A percentile compares a stretch with the other conserved stretches of the same genome.
Evolutionary conservation across 1,140 invertebrate genomes (phyloP).

Genomic region (Atta colombica): DNA sequence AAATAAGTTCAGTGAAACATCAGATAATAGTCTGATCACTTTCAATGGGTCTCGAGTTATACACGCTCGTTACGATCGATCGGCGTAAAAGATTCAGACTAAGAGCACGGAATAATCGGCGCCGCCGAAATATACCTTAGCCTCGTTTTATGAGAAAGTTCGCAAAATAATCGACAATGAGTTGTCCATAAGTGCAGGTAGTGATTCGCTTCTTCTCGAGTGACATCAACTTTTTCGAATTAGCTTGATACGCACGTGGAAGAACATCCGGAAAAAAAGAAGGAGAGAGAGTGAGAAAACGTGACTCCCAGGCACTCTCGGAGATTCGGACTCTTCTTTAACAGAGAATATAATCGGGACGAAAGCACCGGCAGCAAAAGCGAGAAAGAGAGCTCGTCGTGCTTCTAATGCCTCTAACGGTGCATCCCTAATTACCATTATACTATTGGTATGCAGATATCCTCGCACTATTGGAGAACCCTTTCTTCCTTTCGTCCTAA

Average conservation of each 20-base stretch:
- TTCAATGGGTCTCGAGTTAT: conserved; percentile 35
- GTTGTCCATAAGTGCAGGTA: conserved; percentile 75
- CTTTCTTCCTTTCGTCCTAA: conserved; percentile 69
- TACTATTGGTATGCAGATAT: conserved; percentile 85
- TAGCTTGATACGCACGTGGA: conserved; percentile 52
- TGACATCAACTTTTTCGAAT: conserved; percentile 73
- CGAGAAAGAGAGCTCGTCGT: conserved; percentile 27
- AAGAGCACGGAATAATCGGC: conserved; percentile 55
- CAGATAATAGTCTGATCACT: conserved; percentile 32
- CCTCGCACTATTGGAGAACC: conserved; percentile 76
- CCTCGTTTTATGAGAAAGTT: conserved; percentile 43
- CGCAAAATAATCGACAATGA: conserved; percentile 60
- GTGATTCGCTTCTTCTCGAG: conserved; percentile 74
- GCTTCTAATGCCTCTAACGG: conserved; percentile 80
- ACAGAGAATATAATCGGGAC: conserved; percentile 57
- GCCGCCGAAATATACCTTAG: conserved; percentile 44
- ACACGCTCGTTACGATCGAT: conserved; percentile 66
- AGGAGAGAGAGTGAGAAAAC: conserved; percentile 67
- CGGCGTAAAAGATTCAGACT: conserved; percentile 45
- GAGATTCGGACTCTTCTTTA: conserved; percentile 66
- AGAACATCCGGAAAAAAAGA: neutral
- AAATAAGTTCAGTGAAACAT: conserved; percentile 33
- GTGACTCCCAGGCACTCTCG: conserved; percentile 72
- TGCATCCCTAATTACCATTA: conserved; percentile 84
- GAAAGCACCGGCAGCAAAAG: conserved; percentile 47